Conservation (phyloP, 2,113 vertebrate genomes). For the Anser brachyrhynchus region DNA sequence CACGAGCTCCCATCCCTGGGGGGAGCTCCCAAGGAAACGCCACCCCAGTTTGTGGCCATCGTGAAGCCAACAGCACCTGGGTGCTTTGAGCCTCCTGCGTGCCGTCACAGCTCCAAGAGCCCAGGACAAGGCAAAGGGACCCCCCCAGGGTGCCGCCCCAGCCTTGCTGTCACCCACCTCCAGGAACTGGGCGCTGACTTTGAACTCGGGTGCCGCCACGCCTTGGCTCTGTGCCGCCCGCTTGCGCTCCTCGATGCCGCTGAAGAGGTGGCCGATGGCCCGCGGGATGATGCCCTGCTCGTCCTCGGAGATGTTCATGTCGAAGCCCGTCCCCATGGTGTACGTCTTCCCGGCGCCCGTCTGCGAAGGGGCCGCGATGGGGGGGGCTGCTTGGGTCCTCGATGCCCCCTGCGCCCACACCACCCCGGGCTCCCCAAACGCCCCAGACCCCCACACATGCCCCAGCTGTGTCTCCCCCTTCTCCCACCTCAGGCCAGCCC, state of each 20-base stretch:
- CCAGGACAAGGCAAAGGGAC: too few species aligned
- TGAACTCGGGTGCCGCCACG: slow-evolving; percentile 85
- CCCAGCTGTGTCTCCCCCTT: neutral
- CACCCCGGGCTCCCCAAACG: rapidly evolving
- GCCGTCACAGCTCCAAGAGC: rapidly evolving
- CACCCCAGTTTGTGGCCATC: neutral
- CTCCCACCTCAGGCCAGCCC: neutral
- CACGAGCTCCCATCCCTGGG: neutral
- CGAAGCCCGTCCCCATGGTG: slow-evolving; percentile 96
- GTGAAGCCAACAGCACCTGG: rapidly evolving
- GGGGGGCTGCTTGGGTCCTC: neutral
- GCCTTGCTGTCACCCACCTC: slow-evolving; percentile 79
- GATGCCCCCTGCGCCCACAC: neutral
- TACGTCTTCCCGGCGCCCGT: slow-evolving; percentile 96
- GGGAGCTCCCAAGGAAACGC: neutral
- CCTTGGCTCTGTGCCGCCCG: slow-evolving; percentile 77
- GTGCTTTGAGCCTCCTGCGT: neutral
- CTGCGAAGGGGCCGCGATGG: slow-evolving; percentile 59
- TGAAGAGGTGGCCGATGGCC: slow-evolving; percentile 91
- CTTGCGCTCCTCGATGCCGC: slow-evolving; percentile 85
- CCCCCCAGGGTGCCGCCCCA: neutral
- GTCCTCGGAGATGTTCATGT: slow-evolving; percentile 76
- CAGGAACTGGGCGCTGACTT: slow-evolving; percentile 98
- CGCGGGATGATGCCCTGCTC: slow-evolving; percentile 94
- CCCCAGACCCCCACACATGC: neutral